Percentiles rank a stretch among this genome's conserved stretches.
Conservation (phyloP, 2,797 vertebrate species). For the Ptychobarbus kaznakovi region DNA sequence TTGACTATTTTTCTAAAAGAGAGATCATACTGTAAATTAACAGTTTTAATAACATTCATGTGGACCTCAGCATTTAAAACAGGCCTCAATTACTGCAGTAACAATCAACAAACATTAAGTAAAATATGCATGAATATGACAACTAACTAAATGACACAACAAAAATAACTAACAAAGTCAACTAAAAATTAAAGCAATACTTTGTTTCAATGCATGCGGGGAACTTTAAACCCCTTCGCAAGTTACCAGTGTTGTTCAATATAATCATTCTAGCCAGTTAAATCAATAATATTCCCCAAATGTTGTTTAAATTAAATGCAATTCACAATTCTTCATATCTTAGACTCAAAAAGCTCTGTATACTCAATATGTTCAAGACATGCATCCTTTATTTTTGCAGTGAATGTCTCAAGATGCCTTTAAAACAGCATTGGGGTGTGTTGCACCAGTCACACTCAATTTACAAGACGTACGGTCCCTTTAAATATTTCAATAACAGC, state of each 20-base stretch:
- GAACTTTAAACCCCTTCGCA: not conserved
- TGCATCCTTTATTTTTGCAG: too few species aligned
- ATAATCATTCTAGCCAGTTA: not conserved
- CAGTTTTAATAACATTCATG: not conserved
- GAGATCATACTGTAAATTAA: not conserved
- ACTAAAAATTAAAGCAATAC: not conserved
- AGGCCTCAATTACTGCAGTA: too few species aligned
- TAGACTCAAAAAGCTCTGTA: not conserved
- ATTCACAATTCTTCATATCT: not conserved
- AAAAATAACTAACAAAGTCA: not conserved
- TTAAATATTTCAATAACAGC: constrained; percentile 15
- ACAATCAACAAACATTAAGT: not conserved
- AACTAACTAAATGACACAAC: not conserved
- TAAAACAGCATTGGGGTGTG: not conserved
- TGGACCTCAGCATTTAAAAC: not conserved
- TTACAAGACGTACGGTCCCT: constrained; percentile 12
- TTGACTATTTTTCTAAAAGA: not conserved
- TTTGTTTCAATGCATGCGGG: not conserved
- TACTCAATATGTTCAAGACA: not conserved
- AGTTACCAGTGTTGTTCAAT: not conserved
- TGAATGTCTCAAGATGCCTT: not conserved
- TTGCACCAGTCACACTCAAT: constrained; percentile 11
- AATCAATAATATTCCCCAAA: not conserved
- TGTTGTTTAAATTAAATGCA: not conserved
- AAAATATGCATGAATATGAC: not conserved